Evolutionary conservation across 37 sponge, comb jelly and placozoan genomes (phyloP).

Genomic region (Ianthella basta): DNA sequence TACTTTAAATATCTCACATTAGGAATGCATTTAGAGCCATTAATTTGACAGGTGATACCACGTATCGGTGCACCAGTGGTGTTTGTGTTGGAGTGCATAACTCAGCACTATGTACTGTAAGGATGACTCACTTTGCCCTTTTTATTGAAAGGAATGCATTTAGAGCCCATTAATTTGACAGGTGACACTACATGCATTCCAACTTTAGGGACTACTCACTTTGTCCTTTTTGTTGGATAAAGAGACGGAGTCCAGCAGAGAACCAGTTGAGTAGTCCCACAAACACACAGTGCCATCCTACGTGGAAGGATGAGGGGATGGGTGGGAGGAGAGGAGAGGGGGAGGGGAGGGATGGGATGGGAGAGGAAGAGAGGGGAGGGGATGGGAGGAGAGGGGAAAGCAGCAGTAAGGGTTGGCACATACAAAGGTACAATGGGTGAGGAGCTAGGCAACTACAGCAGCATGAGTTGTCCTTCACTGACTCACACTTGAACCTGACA

Average conservation of each 20-base stretch:
- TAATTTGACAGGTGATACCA: no score
- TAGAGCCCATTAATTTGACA: no score
- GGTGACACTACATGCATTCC: no score
- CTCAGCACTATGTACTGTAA: no score
- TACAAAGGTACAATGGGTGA: neutral
- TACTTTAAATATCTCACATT: no score
- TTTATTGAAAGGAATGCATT: no score
- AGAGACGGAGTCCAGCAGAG: neutral
- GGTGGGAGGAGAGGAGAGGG: constrained; percentile 3
- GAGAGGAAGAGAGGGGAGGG: neutral
- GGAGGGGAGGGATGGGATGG: neutral
- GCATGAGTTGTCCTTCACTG: neutral
- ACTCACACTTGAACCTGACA: constrained; percentile 79
- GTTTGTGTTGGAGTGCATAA: no score
- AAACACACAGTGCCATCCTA: constrained; percentile 8
- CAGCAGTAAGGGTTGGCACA: neutral
- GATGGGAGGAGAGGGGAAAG: neutral
- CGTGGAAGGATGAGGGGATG: neutral
- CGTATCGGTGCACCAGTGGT: no score
- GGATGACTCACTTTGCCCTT: no score
- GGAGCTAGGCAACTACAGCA: neutral
- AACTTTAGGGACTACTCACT: no score
- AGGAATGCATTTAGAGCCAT: no score
- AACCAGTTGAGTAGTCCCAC: neutral
- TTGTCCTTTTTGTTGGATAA: neutral